A percentile compares a stretch with the other conserved stretches of the same genome.
Evolutionary conservation across 2,797 vertebrate genomes (phyloP).

Genomic region (Glyptemys insculpta): DNA sequence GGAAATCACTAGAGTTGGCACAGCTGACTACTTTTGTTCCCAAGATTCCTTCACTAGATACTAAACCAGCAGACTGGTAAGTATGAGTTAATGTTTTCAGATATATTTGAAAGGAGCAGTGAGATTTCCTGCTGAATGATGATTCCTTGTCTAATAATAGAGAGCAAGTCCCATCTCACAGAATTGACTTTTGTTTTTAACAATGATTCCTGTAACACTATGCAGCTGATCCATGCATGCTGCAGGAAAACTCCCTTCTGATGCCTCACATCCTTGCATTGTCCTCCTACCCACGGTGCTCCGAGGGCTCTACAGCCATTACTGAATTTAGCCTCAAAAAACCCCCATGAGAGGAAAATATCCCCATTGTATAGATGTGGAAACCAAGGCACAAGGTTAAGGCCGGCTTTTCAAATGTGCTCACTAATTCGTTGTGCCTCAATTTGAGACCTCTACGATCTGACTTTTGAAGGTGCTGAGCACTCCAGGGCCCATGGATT

Average conservation of each 20-base stretch:
- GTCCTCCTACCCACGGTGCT: neutral
- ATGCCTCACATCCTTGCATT: neutral
- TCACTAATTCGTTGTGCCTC: fast-evolving
- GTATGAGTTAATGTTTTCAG: neutral
- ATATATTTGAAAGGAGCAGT: neutral
- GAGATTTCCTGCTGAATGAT: neutral
- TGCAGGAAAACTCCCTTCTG: neutral
- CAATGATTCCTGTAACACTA: neutral
- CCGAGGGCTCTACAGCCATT: neutral
- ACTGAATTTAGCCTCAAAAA: neutral
- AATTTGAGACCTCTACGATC: fast-evolving
- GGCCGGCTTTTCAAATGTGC: neutral
- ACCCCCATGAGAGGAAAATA: neutral
- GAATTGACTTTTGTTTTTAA: neutral
- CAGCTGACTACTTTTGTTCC: neutral
- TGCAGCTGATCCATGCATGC: neutral
- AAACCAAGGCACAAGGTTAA: neutral
- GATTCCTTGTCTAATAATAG: neutral
- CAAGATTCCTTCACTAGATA: neutral
- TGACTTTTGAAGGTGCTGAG: neutral
- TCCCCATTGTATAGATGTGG: neutral
- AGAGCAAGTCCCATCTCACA: neutral
- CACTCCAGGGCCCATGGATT: neutral
- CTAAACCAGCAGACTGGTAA: neutral
- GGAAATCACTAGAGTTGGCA: neutral